Base-by-base conservation (phyloP, 1,140 invertebrate species). In the Dreissena polymorpha region DNA sequence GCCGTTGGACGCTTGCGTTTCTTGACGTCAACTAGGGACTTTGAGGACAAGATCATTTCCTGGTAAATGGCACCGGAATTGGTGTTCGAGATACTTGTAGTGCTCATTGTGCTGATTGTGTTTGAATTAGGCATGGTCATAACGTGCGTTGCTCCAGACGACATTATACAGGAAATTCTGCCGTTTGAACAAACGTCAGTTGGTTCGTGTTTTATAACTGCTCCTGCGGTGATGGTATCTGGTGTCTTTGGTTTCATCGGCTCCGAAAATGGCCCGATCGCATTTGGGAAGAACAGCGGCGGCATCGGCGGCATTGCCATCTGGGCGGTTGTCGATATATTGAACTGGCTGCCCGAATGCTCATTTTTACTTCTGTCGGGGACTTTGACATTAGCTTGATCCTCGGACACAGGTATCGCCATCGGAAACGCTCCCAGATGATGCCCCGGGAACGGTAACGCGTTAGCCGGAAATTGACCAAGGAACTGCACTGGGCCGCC, bases 31-130 rank as follows among this genome's bases (percentile, higher is more conserved):
- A 89, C 86, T 21, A 90, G 72, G 6, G 88, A 86, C 69, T 87
- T 86, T 16, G 88, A 88, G 8, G 89, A 89, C 13, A 89, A 68
- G 51, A 90, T 84, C 89, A 90, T 90, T 67, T 88, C 88, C 57
- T 89, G 88, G 74, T 88, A 90, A 10, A 90, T 68, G 0, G 89
- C 85, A 0, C 84, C 86, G 39, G 79, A 84, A 13, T 70, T 78
- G 6, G 72, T 76, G 60, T 86, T 87, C 5, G 86, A 79, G 29
- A 87, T 83, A 10, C 84, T 78, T 25, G 86, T 85, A 10, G 83
- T 88, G 12, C 81, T 85, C 39, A 85, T 78, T 29, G 83, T 86
- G 65, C 83, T 86, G 27, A 86, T 51, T 57, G 77, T 79, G 25
- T 71, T 79, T 16, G 77, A 57, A 21, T 69, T 67, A 21, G 64